Evolutionary conservation across 2,888 invertebrate genomes (phyloP).

Genomic region (Heterodera filipjevi): DNA sequence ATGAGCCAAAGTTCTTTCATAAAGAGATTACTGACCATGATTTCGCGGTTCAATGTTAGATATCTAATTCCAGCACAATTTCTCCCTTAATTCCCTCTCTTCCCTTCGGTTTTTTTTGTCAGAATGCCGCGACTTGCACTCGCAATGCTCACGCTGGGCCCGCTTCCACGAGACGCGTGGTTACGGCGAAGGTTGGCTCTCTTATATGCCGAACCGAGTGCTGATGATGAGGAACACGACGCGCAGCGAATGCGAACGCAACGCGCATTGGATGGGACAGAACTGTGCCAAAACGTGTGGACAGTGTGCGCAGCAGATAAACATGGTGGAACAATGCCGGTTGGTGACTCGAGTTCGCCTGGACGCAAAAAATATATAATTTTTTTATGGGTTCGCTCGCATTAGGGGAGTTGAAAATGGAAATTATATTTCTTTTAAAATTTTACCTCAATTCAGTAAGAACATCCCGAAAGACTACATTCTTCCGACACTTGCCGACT

Average conservation of each 20-base stretch:
- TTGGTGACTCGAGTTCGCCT: too few species aligned
- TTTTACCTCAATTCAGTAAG: background rate
- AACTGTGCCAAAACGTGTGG: background rate
- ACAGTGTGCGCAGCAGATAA: background rate
- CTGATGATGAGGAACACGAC: background rate
- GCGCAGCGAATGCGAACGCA: background rate
- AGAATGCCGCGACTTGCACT: background rate
- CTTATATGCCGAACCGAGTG: background rate
- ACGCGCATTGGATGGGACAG: background rate
- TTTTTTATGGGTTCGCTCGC: background rate
- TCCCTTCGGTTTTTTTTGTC: too few species aligned
- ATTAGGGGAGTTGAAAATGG: background rate
- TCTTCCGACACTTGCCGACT: too few species aligned
- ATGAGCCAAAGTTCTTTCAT: too few species aligned
- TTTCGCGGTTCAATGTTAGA: too few species aligned
- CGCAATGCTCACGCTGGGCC: background rate
- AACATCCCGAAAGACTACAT: background rate
- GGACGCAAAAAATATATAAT: background rate
- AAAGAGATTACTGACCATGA: too few species aligned
- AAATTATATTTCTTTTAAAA: background rate
- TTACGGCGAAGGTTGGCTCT: background rate
- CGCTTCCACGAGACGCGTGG: background rate
- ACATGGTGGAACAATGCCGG: background rate
- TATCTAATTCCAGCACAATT: too few species aligned
- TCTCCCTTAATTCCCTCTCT: too few species aligned